These are phyloP conservation scores for Lobophora halterata DNA, from an alignment of 2,888 invertebrate species.

Conservation along the genomic window DNA sequence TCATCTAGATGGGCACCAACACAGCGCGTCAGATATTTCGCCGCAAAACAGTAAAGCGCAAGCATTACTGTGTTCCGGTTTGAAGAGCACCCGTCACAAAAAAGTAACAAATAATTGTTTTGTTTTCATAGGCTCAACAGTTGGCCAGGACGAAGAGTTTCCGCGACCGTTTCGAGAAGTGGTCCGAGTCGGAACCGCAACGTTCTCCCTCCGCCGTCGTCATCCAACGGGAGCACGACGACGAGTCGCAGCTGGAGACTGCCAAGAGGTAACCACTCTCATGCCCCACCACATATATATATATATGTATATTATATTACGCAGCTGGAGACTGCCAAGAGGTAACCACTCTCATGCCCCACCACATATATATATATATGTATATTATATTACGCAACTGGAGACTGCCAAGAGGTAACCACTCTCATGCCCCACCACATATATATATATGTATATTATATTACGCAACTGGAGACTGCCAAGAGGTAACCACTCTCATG, in stretches of 20 bases:
- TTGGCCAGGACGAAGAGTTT: conserved; percentile 91
- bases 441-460: not conserved
- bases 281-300: not conserved
- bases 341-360: not conserved
- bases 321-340: not conserved
- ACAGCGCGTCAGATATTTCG: too few species aligned
- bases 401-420: not conserved
- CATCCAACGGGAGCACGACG: conserved; percentile 78
- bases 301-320: not conserved
- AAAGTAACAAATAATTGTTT: too few species aligned
- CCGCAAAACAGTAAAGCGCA: too few species aligned
- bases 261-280: conserved; percentile 83
- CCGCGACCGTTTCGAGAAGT: conserved; percentile 93
- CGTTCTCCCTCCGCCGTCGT: conserved; percentile 54
- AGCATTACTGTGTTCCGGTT: too few species aligned
- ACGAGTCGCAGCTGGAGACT: conserved; percentile 90
- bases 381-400: not conserved
- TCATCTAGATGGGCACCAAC: too few species aligned
- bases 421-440: not conserved
- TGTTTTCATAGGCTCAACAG: conserved; percentile 81
- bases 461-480: not conserved
- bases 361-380: not conserved
- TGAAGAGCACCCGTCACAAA: too few species aligned
- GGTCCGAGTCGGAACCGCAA: conserved; percentile 85
- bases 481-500: not conserved